Evolutionary conservation across 1,140 invertebrate genomes (phyloP), one percentile per base, ranked within the genome.

Genomic region (Thaumetopoea pityocampa): DNA sequence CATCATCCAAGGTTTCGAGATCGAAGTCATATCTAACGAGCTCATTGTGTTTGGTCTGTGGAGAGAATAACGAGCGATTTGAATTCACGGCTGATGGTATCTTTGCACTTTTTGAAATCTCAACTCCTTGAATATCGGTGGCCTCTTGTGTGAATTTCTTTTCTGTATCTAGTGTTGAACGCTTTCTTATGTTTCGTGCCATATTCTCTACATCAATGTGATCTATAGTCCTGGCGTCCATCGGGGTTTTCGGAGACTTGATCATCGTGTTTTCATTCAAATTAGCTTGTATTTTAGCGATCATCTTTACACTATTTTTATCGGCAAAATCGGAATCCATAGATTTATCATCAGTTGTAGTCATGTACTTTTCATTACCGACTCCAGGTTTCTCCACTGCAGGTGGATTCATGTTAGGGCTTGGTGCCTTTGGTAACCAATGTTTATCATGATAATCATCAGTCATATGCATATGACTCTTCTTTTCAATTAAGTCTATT

Each of bases 1-100:
- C 88, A 57, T 90, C 89, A 48, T 91, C 89, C 22, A 87, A 86
- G 1, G 86, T 88, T 42, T 92, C 91, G 53, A 92, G 91, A 46
- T 92, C 91, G 51, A 91, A 89, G n/a, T n/a, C n/a, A n/a, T n/a
- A n/a, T n/a, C n/a, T n/a, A n/a, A n/a, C n/a, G 3, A 90, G 52
- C 49, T 90, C 88, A 27, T 86, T 85, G 48, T 92, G 90, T 76
- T 92, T 92, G 8, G 89, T 87, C 41, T 90, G 90, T 2, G 92
- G 91, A 1, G 91, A 92, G 71, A 92, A 92, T 71, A 92, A 91
- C 2, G 90, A 90, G 22, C 89, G 66, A 52, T 80, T 86, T 7
- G 71, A 51, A 51, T 77, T 82, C 8, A 67, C 67, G 16, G 64
- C 22, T 5, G 77, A 76, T 12, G 81, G 78, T 51, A 81, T 77